These are phyloP conservation scores for Rissa tridactyla DNA, from an alignment of 2,113 vertebrate species.

Conservation along the genomic window DNA sequence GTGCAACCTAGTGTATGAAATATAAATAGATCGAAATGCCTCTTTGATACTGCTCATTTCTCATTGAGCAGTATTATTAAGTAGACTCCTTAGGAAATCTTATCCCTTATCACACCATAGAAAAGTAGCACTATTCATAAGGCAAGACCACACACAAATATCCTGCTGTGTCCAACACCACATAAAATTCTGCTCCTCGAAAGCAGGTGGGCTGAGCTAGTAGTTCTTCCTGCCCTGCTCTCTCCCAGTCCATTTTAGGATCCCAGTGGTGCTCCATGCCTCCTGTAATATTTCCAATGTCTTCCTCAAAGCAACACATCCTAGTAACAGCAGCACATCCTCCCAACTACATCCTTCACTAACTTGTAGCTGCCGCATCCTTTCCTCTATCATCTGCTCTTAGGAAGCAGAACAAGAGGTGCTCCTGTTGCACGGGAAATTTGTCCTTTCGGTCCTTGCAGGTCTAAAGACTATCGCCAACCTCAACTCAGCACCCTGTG, in stretches of 20 bases:
- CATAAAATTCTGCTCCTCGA: neutral
- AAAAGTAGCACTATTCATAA: neutral
- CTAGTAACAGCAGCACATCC: neutral
- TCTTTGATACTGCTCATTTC: neutral
- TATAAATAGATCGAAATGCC: neutral
- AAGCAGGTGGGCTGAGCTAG: fast-evolving
- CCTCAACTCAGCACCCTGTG: neutral
- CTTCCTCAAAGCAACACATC: neutral
- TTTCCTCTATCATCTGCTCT: neutral
- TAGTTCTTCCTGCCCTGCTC: neutral
- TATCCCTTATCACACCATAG: neutral
- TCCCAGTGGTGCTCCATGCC: neutral
- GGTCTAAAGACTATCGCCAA: neutral
- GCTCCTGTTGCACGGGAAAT: neutral
- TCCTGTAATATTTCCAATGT: neutral
- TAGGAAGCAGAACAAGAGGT: neutral
- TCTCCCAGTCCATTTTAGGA: neutral
- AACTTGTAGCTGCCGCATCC: neutral
- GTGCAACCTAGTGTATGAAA: neutral
- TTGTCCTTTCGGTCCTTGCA: neutral
- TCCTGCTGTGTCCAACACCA: neutral
- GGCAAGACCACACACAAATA: neutral
- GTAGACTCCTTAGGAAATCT: neutral
- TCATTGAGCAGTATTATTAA: neutral
- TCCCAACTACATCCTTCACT: neutral